Base-by-base conservation (phyloP, 2,113 vertebrate genomes). In the Gila orcuttii region DNA sequence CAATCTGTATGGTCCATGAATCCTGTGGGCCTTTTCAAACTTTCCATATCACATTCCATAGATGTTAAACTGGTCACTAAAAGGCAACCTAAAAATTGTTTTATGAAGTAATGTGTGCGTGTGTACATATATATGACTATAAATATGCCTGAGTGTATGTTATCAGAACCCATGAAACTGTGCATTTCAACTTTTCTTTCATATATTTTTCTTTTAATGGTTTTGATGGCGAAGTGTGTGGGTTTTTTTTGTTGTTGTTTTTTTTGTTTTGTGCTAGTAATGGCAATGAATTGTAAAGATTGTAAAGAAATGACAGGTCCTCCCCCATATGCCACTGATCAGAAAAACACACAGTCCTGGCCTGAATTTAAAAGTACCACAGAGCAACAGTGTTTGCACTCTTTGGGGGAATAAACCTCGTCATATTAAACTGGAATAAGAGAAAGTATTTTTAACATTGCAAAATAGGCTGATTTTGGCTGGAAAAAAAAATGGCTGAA, bases 71-170 rank as follows among this genome's bases (percentile, higher is more conserved):
- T 55, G 45, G 9, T 55, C 79, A 45, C 60, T 25, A n/a, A 74
- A 31, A 57, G 21, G 19, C 21, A 21, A 47, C 17, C 10, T 15
- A 21, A 39, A 19, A 42, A 83, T 36, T 21, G 3, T 81, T 62
- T 62, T 66, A 66, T 86, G 71, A 66, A n/a, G 31, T 47, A 59
- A 33, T 69, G 79, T 85, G 50, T 79, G 50, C 25, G 42, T 66
- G 73, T 79, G 59, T 78, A 45, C 76, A 57, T 85, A 59, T 85
- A 47, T 69, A 21, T 79, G 59, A 39, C 21, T 52, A 52, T 74
- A 45, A 28, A 50, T 62, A 73, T 64, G 55, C 28, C 25, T 75
- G 68, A n/a, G 39, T 62, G 12, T 62, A 28, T 71, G 47, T 50
- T 47, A 25, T 80, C 23, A 42, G 10, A 42, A 78, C 25, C 36